Evolutionary conservation across 2,797 vertebrate genomes (phyloP), one percentile per base, ranked within the genome.

Genomic region (Lepilemur septentrionalis): DNA sequence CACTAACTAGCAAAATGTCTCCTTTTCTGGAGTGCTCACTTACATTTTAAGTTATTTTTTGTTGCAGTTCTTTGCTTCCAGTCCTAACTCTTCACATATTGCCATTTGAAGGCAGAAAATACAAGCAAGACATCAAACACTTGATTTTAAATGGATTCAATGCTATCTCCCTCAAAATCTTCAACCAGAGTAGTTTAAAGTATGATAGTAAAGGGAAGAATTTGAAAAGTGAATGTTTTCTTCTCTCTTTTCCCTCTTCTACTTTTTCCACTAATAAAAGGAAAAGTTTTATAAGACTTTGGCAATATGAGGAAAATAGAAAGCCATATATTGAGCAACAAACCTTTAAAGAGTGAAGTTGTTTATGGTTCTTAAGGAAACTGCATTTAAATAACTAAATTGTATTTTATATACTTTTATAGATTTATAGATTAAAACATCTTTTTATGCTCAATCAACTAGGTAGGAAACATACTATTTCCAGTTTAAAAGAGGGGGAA

Each of bases 361-460:
- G 30, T 48, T 95, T 82, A 70, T 93, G 35, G 82, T 59, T 38
- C 28, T 41, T 84, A 92, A 84, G n/a, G 50, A 59, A 93, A 46
- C 10, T 72, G 75, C n/a, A 94, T 65, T 76, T 79, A 93, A 82
- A 91, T 76, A 94, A 91, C 7, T 46, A 88, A 73, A 84, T 93
- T 83, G 50, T 72, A 50, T 35, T 89, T 78, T 35, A 79, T 83
- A 35, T 65, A 2, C 55, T 92, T 96, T 89, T 81, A 92, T 3
- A 87, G 17, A 52, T 89, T 89, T 93, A 65, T 15, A 23, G n/a
- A 52, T 95, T 82, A 70, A 84, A 97, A 61, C 22, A 91, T 12
- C 7, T 63, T 69, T 83, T 86, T 55, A 82, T 91, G 52, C 20
- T 83, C 48, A 80, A 25, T 10, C 22, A 89, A 38, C n/a, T 76